Evolutionary conservation across 2,797 vertebrate species (phyloP).

Genomic region (Toxotes lorentzi): DNA sequence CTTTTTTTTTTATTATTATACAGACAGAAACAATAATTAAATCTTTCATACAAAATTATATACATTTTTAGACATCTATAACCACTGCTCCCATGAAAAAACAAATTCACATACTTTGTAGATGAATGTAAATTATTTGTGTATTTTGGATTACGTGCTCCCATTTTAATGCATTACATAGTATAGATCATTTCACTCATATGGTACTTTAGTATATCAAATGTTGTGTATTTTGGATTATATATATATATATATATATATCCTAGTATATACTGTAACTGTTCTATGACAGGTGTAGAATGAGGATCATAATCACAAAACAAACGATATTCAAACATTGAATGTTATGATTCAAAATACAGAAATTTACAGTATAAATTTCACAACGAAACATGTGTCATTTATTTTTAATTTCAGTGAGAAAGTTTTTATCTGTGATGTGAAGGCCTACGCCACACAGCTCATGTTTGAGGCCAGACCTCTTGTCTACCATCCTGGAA

Average conservation of each 20-base stretch:
- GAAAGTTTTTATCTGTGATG: not conserved
- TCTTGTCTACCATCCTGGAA: not conserved
- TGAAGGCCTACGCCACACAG: not conserved
- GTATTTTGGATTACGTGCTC: not conserved
- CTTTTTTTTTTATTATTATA: not conserved
- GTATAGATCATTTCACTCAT: not conserved
- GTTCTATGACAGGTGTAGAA: not conserved
- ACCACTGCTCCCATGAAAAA: not conserved
- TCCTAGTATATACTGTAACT: not conserved
- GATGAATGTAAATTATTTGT: too few species aligned
- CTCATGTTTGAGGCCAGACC: not conserved
- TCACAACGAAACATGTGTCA: not conserved
- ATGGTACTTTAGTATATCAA: not conserved
- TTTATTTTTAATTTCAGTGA: not conserved
- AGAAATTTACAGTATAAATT: not conserved
- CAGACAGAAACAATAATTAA: not conserved
- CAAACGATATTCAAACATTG: not conserved
- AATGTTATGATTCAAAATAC: not conserved
- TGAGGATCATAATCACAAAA: not conserved
- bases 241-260: too few species aligned
- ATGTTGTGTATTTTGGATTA: not conserved
- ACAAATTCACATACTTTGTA: too few species aligned
- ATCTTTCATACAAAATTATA: too few species aligned
- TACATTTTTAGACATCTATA: not conserved
- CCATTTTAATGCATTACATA: not conserved